phyloP scores from a whole-genome alignment of 2,888 invertebrate genomes.

The Altica lythri region DNA sequence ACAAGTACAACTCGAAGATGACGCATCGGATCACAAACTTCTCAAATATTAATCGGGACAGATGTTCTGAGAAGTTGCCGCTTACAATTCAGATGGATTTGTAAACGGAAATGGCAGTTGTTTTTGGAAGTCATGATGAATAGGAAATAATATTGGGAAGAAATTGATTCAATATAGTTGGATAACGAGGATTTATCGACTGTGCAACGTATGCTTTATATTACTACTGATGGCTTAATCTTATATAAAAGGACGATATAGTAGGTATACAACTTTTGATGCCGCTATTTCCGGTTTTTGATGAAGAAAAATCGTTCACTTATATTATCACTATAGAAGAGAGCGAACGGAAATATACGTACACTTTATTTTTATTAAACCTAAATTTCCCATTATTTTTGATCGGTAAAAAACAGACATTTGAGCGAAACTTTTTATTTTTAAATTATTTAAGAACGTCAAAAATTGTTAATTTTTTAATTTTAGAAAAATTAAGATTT shows the following conservation, averaged over 20 bases:
- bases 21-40: slow-evolving; percentile 20
- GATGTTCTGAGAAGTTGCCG: slow-evolving; percentile 21
- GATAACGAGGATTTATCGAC: background rate
- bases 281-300: background rate
- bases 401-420: no score
- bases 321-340: background rate
- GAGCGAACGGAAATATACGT: no score
- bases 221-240: slow-evolving; percentile 5
- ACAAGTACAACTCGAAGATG: slow-evolving; percentile 18
- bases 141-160: slow-evolving; percentile 15
- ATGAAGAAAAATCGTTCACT: background rate
- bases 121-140: slow-evolving; percentile 20
- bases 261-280: background rate
- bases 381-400: no score
- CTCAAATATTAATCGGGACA: slow-evolving; percentile 23
- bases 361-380: no score
- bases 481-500: no score
- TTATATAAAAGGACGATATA: background rate
- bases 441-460: no score
- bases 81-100: slow-evolving; percentile 21
- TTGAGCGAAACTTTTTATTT: no score
- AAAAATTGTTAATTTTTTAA: no score
- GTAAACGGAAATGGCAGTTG: slow-evolving; percentile 22
- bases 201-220: background rate
- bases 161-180: slow-evolving; percentile 17